Base-by-base conservation (phyloP, 2,888 invertebrate species). In the Lasioglossum lativentre region DNA sequence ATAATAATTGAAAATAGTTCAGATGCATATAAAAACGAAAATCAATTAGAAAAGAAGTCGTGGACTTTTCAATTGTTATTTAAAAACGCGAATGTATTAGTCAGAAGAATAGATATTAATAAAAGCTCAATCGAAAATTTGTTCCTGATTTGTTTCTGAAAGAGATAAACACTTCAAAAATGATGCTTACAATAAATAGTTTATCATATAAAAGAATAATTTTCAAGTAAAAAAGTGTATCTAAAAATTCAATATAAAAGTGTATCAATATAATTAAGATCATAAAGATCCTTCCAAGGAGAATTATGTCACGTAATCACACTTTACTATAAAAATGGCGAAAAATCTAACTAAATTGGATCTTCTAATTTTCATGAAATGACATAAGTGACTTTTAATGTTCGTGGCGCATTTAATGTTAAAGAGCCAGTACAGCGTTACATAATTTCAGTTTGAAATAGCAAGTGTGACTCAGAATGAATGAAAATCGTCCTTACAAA, bases 401-500 rank as follows among this genome's bases (percentile, higher is more conserved):
- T 47, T 6, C 47, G 47, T 4, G 4, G 19, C 6, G 19, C 47
- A 6, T 52, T n/a, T 52, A 52, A n/a, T 52, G 10, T 63, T 63
- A 63, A 63, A 63, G 63, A 30, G 16, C 27, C 14, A 6, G 63
- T 30, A 16, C 27, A 19, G 5, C 34, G 34, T 66, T 66, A 30
- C 16, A 66, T 66, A 66, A 30, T 34, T 34, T 66, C 66, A 66
- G 19, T 66, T 66, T 30, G 34, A 66, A 34, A 66, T 66, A 66
- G 19, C 66, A 30, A 30, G 30, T 1, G 16, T 66, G 34, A 34
- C 19, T 66, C 30, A 23, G 45, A 74, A 80, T 79, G 73, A 80
- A 56, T 59, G 70, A 56, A 63, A 34, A 47, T 27, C 38, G 34
- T 38, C 38, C 19, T 47, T 30, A 75, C 30, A 70, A 82, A 78